Conservation (phyloP, 2,888 invertebrate species). For the Cynaeus angustus region DNA sequence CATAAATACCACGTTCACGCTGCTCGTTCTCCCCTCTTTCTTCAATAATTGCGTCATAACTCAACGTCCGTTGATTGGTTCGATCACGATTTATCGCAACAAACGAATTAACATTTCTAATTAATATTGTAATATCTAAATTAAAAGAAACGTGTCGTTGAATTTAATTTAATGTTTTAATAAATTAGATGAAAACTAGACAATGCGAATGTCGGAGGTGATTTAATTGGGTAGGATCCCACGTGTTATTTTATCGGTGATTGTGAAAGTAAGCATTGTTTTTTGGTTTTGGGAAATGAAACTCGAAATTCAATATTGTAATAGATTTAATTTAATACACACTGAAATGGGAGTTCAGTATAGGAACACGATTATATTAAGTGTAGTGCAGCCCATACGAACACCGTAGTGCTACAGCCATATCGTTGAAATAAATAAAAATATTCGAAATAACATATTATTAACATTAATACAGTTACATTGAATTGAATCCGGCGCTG, state of each 20-base stretch:
- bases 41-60: neutral
- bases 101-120: no score
- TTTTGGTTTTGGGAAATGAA: slow-evolving; percentile 28
- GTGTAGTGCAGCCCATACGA: slow-evolving; percentile 68
- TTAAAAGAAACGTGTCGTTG: no score
- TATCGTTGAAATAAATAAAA: slow-evolving; percentile 67
- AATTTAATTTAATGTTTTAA: no score
- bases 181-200: no score
- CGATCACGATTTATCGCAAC: no score
- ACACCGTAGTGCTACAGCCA: slow-evolving; percentile 70
- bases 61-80: neutral
- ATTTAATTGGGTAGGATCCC: neutral
- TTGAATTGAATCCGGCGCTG: slow-evolving; percentile 53
- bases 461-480: slow-evolving; percentile 69
- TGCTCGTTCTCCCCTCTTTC: slow-evolving; percentile 1
- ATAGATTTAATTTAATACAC: slow-evolving; percentile 71
- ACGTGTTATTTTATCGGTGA: neutral
- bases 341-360: slow-evolving; percentile 70
- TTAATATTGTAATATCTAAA: no score
- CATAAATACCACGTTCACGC: slow-evolving; percentile 15
- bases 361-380: slow-evolving; percentile 70
- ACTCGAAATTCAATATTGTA: slow-evolving; percentile 57
- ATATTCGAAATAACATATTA: slow-evolving; percentile 69
- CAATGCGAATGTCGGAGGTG: neutral
- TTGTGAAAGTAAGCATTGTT: neutral